phyloP scores from a whole-genome alignment of 2,113 vertebrate genomes.

The Seriola rivoliana region DNA sequence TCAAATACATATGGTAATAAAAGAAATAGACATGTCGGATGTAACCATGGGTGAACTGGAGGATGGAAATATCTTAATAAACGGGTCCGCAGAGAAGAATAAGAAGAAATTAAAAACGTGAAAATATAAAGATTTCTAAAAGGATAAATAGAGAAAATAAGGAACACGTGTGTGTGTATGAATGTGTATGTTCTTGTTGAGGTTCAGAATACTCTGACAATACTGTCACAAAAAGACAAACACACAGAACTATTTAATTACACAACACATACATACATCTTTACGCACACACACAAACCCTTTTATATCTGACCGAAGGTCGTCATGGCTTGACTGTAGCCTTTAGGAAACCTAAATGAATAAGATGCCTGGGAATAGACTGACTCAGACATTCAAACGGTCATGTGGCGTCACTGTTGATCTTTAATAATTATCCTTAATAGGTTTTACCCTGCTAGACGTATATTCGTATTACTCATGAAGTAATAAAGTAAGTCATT shows the following conservation, averaged over 20 bases:
- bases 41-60: neutral
- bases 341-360: neutral
- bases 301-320: neutral
- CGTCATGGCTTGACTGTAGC: neutral
- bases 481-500: neutral
- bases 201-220: conserved; percentile 1
- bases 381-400: neutral
- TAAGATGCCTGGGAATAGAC: conserved; percentile 1
- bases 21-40: neutral
- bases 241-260: neutral
- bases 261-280: neutral
- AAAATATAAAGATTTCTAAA: neutral
- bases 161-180: neutral
- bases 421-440: neutral
- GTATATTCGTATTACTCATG: neutral
- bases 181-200: neutral
- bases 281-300: neutral
- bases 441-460: neutral
- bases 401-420: neutral
- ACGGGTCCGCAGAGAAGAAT: neutral
- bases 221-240: conserved; percentile 15
- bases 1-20: neutral
- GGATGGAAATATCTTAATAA: neutral
- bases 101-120: neutral
- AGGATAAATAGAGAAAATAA: neutral